Evolutionary conservation across 2,888 invertebrate species (phyloP).

Genomic region (Pyrrhia umbra): DNA sequence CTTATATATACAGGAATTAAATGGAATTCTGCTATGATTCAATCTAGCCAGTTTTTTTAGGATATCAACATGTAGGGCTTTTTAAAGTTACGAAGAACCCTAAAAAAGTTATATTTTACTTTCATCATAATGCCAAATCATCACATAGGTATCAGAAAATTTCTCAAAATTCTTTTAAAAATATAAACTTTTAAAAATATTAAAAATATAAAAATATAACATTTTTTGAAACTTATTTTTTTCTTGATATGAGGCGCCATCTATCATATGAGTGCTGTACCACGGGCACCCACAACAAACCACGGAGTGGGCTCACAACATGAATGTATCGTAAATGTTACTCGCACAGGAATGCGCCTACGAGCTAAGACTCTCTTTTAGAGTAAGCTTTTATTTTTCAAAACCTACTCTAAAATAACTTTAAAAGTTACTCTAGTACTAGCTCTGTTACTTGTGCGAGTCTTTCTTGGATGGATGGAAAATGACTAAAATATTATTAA

Average conservation of each 20-base stretch:
- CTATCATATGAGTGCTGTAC: conserved; percentile 59
- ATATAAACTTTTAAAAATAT: neutral
- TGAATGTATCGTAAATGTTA: conserved; percentile 50
- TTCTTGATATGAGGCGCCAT: conserved; percentile 66
- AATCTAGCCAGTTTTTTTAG: no score
- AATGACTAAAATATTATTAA: no score
- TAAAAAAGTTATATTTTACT: no score
- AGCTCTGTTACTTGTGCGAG: neutral
- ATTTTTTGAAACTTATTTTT: neutral
- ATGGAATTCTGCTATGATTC: no score
- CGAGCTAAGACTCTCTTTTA: conserved; percentile 24
- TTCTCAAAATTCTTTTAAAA: no score
- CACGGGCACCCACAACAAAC: conserved; percentile 58
- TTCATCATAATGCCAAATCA: no score
- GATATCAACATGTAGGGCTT: no score
- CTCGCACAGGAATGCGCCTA: conserved; percentile 28
- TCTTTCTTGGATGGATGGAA: no score
- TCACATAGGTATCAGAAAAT: no score
- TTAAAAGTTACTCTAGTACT: neutral
- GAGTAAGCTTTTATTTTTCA: conserved; percentile 37
- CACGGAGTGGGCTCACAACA: conserved; percentile 39
- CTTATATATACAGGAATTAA: no score
- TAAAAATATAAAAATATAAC: neutral
- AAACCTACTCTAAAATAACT: conserved; percentile 9
- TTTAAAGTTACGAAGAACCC: no score